A percentile compares a stretch with the other conserved stretches of the same genome.
Conservation (phyloP, 2,797 vertebrate genomes). For the Neosalanx taihuensis region DNA sequence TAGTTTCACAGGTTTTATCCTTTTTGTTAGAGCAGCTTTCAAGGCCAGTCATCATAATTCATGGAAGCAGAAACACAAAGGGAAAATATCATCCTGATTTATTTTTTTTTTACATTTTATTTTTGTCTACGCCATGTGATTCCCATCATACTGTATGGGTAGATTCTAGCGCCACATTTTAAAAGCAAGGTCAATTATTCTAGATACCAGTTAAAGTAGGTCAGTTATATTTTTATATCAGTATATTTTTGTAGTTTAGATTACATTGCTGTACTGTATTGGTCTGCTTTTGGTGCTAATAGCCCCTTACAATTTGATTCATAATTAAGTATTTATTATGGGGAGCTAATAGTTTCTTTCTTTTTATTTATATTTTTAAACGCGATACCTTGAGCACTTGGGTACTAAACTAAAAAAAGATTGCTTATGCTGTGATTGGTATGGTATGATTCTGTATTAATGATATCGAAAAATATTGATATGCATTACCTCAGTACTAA, state of each 20-base stretch:
- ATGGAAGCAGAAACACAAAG: slow-evolving; percentile 22
- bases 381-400: slow-evolving; percentile 58
- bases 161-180: neutral
- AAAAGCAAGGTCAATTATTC: too few species aligned
- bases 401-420: slow-evolving; percentile 40
- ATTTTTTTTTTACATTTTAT: too few species aligned
- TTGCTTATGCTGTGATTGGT: neutral
- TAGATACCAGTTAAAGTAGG: neutral
- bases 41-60: slow-evolving; percentile 46
- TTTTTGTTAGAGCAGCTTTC: slow-evolving; percentile 32
- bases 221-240: too few species aligned
- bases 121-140: too few species aligned
- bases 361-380: slow-evolving; percentile 27
- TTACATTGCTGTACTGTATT: slow-evolving; percentile 9
- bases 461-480: neutral
- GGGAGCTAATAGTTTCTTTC: too few species aligned
- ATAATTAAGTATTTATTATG: too few species aligned
- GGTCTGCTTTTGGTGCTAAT: too few species aligned
- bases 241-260: slow-evolving; percentile 2
- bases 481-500: slow-evolving; percentile 40
- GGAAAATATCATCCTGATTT: slow-evolving; percentile 13
- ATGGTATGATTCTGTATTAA: neutral
- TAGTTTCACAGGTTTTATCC: slow-evolving; percentile 5
- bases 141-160: neutral
- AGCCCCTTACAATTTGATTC: too few species aligned